phyloP scores from a whole-genome alignment of 2,888 invertebrate genomes.

The Stenchaetothrips biformis region DNA sequence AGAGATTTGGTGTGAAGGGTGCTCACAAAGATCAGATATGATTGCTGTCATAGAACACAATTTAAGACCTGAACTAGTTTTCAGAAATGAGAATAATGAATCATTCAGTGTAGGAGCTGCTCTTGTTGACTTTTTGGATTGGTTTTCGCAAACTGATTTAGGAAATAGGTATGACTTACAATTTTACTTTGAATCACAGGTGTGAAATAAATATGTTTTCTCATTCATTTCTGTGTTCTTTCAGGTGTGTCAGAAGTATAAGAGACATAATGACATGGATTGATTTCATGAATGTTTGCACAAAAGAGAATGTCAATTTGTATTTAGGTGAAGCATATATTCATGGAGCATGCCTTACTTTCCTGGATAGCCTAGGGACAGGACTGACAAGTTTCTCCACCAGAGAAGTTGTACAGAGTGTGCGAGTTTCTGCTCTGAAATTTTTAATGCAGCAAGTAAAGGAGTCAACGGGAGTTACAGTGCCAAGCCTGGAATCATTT shows the following conservation, averaged over 20 bases:
- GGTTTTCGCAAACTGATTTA: slow-evolving; percentile 66
- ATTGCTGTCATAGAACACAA: slow-evolving; percentile 77
- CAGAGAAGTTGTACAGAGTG: slow-evolving; percentile 42
- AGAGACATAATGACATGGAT: slow-evolving; percentile 92
- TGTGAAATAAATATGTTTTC: slow-evolving; percentile 25
- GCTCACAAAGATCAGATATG: slow-evolving; percentile 67
- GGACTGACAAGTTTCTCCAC: slow-evolving; percentile 48
- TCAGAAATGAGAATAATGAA: slow-evolving; percentile 53
- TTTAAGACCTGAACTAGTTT: slow-evolving; percentile 54
- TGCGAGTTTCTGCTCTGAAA: slow-evolving; percentile 51
- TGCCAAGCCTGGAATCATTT: background rate
- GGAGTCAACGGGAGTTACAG: slow-evolving; percentile 28
- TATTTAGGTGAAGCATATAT: slow-evolving; percentile 65
- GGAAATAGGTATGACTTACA: slow-evolving; percentile 53
- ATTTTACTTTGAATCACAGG: background rate
- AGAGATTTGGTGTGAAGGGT: slow-evolving; percentile 94
- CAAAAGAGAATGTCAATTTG: slow-evolving; percentile 41
- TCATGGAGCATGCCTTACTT: slow-evolving; percentile 87
- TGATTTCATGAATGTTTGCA: slow-evolving; percentile 71
- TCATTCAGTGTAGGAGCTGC: slow-evolving; percentile 59
- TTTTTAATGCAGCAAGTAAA: slow-evolving; percentile 50
- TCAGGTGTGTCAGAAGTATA: slow-evolving; percentile 77
- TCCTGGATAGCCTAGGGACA: slow-evolving; percentile 85
- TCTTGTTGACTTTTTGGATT: slow-evolving; percentile 75
- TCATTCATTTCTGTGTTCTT: slow-evolving; percentile 39